These are phyloP conservation scores for Lymantria dispar DNA, from an alignment of 2,888 invertebrate genomes.

Conservation along the genomic window DNA sequence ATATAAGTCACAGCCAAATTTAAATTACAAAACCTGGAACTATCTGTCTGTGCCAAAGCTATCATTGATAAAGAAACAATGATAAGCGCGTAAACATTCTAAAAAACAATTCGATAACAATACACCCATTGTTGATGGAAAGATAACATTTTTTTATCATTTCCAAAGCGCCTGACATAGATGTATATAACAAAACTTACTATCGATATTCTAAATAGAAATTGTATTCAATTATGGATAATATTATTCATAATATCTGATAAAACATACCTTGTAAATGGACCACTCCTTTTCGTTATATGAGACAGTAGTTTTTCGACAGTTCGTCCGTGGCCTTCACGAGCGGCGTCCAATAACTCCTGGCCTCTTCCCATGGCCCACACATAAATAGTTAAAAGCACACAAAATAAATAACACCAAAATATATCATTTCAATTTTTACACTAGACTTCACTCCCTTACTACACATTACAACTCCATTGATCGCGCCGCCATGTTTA, in stretches of 20 bases:
- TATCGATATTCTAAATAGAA: not conserved
- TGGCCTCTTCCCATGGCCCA: slow-evolving; percentile 96
- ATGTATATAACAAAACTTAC: not conserved
- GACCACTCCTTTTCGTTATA: slow-evolving; percentile 95
- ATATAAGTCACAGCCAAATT: no score
- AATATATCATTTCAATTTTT: slow-evolving; percentile 70
- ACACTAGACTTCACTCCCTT: slow-evolving; percentile 76
- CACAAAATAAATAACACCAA: slow-evolving; percentile 77
- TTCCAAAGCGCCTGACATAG: slow-evolving; percentile 2
- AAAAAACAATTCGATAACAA: slow-evolving; percentile 43
- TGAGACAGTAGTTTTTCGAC: slow-evolving; percentile 95
- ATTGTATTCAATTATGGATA: not conserved
- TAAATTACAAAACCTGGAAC: no score
- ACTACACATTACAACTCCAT: slow-evolving; percentile 84
- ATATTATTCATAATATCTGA: slow-evolving; percentile 39
- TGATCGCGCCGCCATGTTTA: slow-evolving; percentile 90
- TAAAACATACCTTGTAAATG: slow-evolving; percentile 91
- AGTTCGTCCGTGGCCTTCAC: slow-evolving; percentile 93
- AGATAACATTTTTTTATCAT: slow-evolving; percentile 26
- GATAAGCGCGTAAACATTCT: slow-evolving; percentile 41
- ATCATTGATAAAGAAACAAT: no score
- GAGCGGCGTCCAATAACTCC: slow-evolving; percentile 97
- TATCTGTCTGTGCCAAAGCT: no score
- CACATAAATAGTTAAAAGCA: slow-evolving; percentile 68
- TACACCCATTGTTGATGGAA: slow-evolving; percentile 48